Conservation (phyloP, 2,888 invertebrate species). For the Sericinus montela region DNA sequence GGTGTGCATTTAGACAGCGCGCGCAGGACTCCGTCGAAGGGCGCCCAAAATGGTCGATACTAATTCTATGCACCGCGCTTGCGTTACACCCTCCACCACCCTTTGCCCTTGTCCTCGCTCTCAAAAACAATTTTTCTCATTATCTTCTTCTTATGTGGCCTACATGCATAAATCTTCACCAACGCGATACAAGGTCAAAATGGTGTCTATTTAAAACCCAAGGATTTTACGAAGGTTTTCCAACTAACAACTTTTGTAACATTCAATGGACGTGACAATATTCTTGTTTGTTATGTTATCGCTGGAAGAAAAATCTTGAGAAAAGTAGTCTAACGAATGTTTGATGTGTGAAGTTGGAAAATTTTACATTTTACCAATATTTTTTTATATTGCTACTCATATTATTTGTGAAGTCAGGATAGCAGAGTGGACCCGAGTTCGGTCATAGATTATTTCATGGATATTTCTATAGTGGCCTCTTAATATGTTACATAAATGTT, state of each 20-base stretch:
- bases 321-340: too few species aligned
- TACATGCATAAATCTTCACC: constrained; percentile 44
- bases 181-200: constrained; percentile 31
- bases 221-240: constrained; percentile 8
- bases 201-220: constrained; percentile 17
- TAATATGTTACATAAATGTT: too few species aligned
- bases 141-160: constrained; percentile 36
- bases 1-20: background rate
- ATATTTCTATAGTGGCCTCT: too few species aligned
- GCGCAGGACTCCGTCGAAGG: constrained; percentile 19
- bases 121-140: constrained; percentile 25
- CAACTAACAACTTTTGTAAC: constrained; percentile 3
- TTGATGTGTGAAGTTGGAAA: too few species aligned
- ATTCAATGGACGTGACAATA: constrained; percentile 9
- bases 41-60: constrained; percentile 31
- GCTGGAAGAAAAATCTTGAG: too few species aligned
- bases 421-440: too few species aligned
- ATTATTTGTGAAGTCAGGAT: too few species aligned
- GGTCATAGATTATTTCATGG: too few species aligned
- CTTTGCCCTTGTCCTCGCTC: constrained; percentile 26
- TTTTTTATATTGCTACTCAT: too few species aligned
- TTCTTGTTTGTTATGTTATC: background rate
- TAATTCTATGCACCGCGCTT: constrained; percentile 23
- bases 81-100: constrained; percentile 24
- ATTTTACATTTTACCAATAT: too few species aligned